phyloP scores from a whole-genome alignment of 2,888 invertebrate genomes.

The Spisula solida region DNA sequence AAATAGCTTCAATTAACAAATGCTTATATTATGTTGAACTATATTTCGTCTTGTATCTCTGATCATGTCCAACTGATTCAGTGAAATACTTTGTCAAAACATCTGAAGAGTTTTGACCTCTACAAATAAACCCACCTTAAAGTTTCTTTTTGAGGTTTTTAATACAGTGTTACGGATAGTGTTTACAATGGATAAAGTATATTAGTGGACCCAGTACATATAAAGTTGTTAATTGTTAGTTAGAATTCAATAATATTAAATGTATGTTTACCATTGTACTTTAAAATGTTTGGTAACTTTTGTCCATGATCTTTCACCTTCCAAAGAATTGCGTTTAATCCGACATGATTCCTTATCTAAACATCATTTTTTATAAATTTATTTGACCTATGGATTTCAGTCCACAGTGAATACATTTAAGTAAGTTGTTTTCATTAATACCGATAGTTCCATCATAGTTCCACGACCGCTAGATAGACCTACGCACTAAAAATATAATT shows the following conservation, averaged over 20 bases:
- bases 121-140: not conserved
- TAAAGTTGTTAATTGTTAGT: not conserved
- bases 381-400: not conserved
- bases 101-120: not conserved
- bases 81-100: not conserved
- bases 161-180: not conserved
- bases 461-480: not conserved
- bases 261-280: not conserved
- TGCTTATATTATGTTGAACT: not conserved
- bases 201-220: not conserved
- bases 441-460: not conserved
- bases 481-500: too few species aligned
- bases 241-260: conserved; percentile 6
- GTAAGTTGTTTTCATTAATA: not conserved
- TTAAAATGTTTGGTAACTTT: not conserved
- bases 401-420: too few species aligned
- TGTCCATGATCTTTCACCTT: not conserved
- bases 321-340: not conserved
- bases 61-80: not conserved
- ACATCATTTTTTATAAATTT: not conserved
- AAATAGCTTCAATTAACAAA: not conserved
- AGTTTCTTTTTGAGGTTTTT: not conserved
- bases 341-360: not conserved
- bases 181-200: not conserved
- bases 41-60: not conserved